These are phyloP conservation scores for Diaprepes abbreviatus DNA, from an alignment of 2,888 invertebrate genomes.

Conservation along the genomic window DNA sequence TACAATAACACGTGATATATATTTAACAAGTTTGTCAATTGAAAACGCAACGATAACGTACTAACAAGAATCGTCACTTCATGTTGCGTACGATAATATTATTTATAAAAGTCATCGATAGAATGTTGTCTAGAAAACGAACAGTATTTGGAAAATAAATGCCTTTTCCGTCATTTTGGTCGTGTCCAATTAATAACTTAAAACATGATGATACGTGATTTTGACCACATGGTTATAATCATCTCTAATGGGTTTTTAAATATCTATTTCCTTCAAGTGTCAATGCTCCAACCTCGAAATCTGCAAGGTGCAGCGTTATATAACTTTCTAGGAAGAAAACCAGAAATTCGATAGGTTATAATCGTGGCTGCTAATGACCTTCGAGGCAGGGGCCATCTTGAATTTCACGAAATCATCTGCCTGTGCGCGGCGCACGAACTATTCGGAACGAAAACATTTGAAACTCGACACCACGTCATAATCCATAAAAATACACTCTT, in stretches of 20 bases:
- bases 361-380: slow-evolving; percentile 10
- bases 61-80: too few species aligned
- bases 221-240: neutral
- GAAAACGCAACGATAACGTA: too few species aligned
- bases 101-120: too few species aligned
- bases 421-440: neutral
- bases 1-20: too few species aligned
- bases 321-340: neutral
- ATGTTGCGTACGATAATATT: too few species aligned
- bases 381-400: neutral
- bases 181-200: too few species aligned
- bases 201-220: too few species aligned
- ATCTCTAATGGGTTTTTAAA: neutral
- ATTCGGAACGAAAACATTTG: neutral
- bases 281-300: neutral
- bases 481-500: neutral
- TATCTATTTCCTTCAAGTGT: neutral
- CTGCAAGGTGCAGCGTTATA: slow-evolving; percentile 4
- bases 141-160: too few species aligned
- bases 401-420: neutral
- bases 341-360: slow-evolving; percentile 11
- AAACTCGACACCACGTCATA: neutral
- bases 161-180: too few species aligned
- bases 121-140: too few species aligned
- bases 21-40: too few species aligned